Conservation (phyloP, 2,888 invertebrate species). For the Drosophila peninsularis region DNA sequence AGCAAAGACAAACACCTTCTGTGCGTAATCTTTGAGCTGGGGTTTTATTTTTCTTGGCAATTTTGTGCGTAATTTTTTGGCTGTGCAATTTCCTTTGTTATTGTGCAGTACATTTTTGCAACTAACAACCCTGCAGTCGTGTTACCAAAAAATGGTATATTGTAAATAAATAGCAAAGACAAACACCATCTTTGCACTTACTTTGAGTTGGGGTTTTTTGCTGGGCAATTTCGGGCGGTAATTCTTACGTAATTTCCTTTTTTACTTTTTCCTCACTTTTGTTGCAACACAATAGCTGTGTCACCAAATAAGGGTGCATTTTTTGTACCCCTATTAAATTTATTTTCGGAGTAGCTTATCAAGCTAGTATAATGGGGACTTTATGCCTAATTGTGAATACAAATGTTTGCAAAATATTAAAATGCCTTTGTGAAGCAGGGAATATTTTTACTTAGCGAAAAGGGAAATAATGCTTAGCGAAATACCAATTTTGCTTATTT, state of each 20-base stretch:
- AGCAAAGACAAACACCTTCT: background rate
- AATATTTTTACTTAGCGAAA: background rate
- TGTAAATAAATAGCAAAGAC: background rate
- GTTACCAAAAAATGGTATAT: too few species aligned
- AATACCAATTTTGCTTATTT: background rate
- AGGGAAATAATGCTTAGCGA: background rate
- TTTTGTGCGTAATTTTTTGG: too few species aligned
- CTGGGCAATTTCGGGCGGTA: background rate
- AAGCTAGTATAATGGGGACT: background rate
- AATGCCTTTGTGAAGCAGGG: too few species aligned
- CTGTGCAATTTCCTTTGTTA: too few species aligned
- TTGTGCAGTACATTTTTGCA: too few species aligned
- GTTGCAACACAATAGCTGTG: background rate
- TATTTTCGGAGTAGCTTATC: constrained; percentile 24
- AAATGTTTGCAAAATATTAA: background rate
- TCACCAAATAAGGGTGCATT: background rate
- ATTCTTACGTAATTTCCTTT: background rate
- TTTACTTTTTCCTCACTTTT: background rate
- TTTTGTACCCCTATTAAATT: background rate
- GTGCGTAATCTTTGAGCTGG: too few species aligned
- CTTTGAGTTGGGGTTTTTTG: background rate
- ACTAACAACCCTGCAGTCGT: too few species aligned
- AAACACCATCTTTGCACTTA: background rate
- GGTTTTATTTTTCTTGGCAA: too few species aligned
- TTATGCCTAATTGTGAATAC: background rate